These are phyloP conservation scores for Eurypyga helias DNA, from an alignment of 2,113 vertebrate genomes.

Conservation along the genomic window DNA sequence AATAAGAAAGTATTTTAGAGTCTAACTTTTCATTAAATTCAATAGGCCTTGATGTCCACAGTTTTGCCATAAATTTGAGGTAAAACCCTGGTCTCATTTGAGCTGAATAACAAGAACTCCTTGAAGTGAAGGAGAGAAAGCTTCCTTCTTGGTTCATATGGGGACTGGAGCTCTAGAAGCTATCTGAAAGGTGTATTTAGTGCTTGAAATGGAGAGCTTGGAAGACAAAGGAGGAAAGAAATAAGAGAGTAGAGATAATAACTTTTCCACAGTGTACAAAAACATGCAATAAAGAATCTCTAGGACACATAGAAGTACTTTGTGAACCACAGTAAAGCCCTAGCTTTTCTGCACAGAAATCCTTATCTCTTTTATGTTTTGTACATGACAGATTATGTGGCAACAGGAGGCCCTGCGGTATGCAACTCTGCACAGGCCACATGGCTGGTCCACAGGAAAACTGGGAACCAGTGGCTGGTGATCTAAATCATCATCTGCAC, in stretches of 20 bases:
- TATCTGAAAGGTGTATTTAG: background rate
- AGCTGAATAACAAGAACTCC: background rate
- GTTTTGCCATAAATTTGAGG: background rate
- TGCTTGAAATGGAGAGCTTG: background rate
- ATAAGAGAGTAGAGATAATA: background rate
- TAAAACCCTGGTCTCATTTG: background rate
- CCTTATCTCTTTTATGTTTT: background rate
- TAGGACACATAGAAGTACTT: background rate
- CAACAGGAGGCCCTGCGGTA: background rate
- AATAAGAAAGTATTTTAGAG: background rate
- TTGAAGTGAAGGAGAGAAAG: background rate
- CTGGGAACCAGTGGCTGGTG: background rate
- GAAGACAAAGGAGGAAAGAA: background rate
- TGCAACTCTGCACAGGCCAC: background rate
- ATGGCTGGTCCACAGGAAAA: accelerated
- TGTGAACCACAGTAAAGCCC: background rate
- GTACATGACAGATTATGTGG: background rate
- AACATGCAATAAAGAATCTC: background rate
- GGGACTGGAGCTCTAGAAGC: background rate
- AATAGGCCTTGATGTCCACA: background rate
- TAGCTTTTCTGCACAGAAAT: background rate
- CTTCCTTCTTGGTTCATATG: background rate
- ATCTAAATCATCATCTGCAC: background rate
- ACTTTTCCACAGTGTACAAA: background rate
- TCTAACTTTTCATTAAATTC: background rate